Conservation (phyloP, 2,888 invertebrate genomes). For the Sesia apiformis region DNA sequence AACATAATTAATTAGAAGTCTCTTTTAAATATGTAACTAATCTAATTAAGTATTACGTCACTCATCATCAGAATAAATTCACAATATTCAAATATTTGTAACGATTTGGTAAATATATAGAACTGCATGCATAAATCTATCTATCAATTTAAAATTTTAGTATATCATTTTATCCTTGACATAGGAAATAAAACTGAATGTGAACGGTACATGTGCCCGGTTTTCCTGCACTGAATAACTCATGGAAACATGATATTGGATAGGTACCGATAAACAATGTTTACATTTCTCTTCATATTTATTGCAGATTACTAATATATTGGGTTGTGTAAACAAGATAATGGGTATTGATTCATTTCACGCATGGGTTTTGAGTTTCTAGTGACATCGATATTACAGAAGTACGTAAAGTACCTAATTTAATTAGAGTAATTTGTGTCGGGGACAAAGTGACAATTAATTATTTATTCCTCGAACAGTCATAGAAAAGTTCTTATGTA, state of each 20-base stretch:
- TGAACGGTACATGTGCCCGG: constrained; percentile 9
- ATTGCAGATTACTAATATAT: constrained; percentile 4
- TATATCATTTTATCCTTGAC: too few relatives aligned
- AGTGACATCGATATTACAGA: too few relatives aligned
- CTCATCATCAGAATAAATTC: neutral
- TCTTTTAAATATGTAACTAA: neutral
- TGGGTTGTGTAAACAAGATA: constrained; percentile 21
- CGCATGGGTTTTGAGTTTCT: too few relatives aligned
- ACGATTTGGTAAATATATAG: neutral
- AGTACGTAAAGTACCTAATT: too few relatives aligned
- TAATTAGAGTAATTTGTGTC: too few relatives aligned
- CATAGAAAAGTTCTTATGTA: too few relatives aligned
- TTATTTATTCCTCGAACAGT: too few relatives aligned
- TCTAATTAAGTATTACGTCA: neutral
- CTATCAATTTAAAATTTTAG: too few relatives aligned
- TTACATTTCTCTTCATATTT: constrained; percentile 38
- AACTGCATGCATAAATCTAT: neutral
- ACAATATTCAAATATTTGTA: neutral
- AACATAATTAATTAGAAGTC: neutral
- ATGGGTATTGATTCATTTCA: neutral
- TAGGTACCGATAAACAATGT: constrained; percentile 48
- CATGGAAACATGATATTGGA: constrained; percentile 28
- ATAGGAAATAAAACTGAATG: neutral
- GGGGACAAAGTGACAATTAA: too few relatives aligned
- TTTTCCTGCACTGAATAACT: constrained; percentile 26